A percentile compares a stretch with the other conserved stretches of the same genome.
Conservation (phyloP, 2,888 invertebrate species). For the Cephus rjabovi region DNA sequence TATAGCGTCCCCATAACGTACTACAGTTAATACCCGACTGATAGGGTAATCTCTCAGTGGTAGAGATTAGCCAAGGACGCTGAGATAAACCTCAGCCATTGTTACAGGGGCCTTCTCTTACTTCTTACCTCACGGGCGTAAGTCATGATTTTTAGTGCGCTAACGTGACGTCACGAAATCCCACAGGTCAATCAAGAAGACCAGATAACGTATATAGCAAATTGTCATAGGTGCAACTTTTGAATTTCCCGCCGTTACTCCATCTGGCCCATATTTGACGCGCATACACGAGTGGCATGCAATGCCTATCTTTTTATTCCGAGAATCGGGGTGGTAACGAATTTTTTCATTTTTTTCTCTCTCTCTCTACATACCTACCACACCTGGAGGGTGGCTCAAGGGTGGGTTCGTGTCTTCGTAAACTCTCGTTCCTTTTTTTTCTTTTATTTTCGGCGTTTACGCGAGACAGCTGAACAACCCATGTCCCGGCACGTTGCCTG, state of each 20-base stretch:
- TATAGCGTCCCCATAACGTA: background rate
- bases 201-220: background rate
- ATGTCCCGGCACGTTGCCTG: slow-evolving; percentile 18
- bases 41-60: slow-evolving; percentile 59
- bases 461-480: slow-evolving; percentile 49
- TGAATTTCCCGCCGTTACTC: background rate
- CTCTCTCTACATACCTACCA: background rate
- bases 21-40: slow-evolving; percentile 37
- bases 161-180: slow-evolving; percentile 32
- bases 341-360: background rate
- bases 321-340: background rate
- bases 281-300: background rate
- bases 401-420: background rate
- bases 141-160: slow-evolving; percentile 21
- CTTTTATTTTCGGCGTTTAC: background rate
- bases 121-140: background rate
- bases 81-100: slow-evolving; percentile 58
- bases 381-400: background rate
- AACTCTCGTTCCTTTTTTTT: background rate
- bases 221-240: background rate
- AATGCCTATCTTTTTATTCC: background rate
- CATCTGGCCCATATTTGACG: background rate
- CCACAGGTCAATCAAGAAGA: slow-evolving; percentile 26
- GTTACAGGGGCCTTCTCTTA: slow-evolving; percentile 42
- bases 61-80: slow-evolving; percentile 65